Evolutionary conservation across 2,888 invertebrate species (phyloP).

Genomic region (Mayetiola destructor): DNA sequence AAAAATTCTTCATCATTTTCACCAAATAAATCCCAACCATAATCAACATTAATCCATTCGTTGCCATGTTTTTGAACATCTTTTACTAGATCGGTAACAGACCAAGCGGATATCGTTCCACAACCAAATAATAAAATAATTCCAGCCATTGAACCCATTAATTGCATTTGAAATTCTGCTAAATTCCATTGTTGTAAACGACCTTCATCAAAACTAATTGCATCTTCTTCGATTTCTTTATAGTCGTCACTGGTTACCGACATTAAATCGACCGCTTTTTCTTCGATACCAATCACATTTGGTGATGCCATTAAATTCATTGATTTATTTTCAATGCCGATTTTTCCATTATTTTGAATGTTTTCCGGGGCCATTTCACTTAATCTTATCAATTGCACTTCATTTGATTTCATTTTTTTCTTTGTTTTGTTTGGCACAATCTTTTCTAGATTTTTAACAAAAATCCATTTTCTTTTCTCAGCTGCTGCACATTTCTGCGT

Average conservation of each 20-base stretch:
- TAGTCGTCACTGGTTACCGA: neutral
- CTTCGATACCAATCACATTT: neutral
- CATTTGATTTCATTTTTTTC: too few species aligned
- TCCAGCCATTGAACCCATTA: neutral
- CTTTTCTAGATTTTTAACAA: too few species aligned
- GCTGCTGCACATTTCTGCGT: too few species aligned
- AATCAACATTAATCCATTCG: neutral
- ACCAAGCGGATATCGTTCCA: neutral
- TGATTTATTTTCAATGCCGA: neutral
- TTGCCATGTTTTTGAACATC: neutral
- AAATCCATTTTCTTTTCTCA: too few species aligned
- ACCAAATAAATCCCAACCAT: neutral
- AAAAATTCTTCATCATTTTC: neutral
- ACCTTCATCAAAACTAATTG: neutral
- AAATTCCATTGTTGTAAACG: neutral
- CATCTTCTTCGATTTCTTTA: neutral
- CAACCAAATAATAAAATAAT: neutral
- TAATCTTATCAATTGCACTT: neutral
- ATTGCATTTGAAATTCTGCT: neutral
- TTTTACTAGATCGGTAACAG: neutral
- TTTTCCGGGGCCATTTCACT: neutral
- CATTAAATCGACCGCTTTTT: neutral
- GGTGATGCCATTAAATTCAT: neutral
- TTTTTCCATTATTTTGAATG: neutral
- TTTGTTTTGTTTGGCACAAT: too few species aligned